Conservation (phyloP, 2,797 vertebrate genomes). For the Neostethus bicornis region DNA sequence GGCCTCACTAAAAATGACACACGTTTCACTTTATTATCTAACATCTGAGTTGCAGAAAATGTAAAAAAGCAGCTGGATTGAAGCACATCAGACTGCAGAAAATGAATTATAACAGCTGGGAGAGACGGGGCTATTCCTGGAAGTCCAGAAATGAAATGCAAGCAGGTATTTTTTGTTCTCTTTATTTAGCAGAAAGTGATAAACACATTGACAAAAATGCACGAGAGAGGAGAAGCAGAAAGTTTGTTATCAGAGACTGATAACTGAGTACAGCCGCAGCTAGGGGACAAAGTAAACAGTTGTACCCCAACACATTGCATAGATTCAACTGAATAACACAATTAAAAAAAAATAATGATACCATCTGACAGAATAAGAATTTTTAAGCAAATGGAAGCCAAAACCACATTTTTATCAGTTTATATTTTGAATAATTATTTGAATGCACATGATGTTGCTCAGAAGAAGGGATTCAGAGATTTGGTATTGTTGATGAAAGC, state of each 20-base stretch:
- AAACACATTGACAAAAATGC: background rate
- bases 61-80: constrained; percentile 19
- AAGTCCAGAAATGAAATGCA: background rate
- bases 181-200: background rate
- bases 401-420: too few relatives aligned
- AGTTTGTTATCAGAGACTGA: constrained; percentile 20
- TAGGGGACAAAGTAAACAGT: constrained; percentile 9
- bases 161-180: background rate
- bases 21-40: background rate
- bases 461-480: too few relatives aligned
- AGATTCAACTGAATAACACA: too few relatives aligned
- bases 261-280: constrained; percentile 9
- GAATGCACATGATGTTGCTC: too few relatives aligned
- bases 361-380: too few relatives aligned
- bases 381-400: too few relatives aligned
- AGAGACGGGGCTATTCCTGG: background rate
- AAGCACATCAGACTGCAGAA: background rate
- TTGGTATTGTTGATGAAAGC: too few relatives aligned
- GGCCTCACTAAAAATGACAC: constrained; percentile 22
- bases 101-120: background rate
- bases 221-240: background rate
- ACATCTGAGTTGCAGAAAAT: constrained; percentile 11
- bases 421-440: too few relatives aligned
- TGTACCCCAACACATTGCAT: too few relatives aligned
- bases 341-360: too few relatives aligned